Base-by-base conservation (phyloP, 2,797 vertebrate genomes). In the Discoglossus pictus region DNA sequence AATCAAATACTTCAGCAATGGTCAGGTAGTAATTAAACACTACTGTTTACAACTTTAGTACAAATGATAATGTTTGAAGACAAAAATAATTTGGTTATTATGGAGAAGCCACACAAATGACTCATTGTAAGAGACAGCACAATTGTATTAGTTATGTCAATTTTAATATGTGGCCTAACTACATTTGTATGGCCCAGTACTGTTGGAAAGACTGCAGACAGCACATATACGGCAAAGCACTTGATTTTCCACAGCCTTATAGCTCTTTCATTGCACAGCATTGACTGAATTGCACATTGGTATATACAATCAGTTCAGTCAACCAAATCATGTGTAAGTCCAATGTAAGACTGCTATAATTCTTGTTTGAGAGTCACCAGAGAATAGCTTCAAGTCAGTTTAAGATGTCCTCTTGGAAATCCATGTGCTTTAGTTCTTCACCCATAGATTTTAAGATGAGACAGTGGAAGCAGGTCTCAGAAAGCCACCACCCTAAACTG, bases 21-120 rank as follows among this genome's bases (percentile, higher is more conserved):
- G 75, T 76, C 76, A 79, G 4, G 34, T 67, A 63, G 48, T 74
- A 66, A 77, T 71, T 78, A 73, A 82, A 80, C 51, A 56, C 66
- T 76, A 85, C 55, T 65, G 73, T 70, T n/a, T 48, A 52, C 75
- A 85, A 83, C 78, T 78, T 46, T 16, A 83, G 76, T 82, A 79
- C 74, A 69, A 84, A 86, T 79, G 79, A 83, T 68, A 77, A 10
- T 70, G n/a, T 78, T 78, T 88, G 89, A 89, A 90, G 88, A 88
- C 86, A 89, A 91, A n/a, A 83, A 89, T 52, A 91, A 86, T 81
- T 78, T 80, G 83, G 83, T 81, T 83, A 83, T 80, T 82, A 81
- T 79, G 80, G 86, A 85, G 82, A 80, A 88, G 79, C 80, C 83
- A 82, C 79, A 83, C 78, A 81, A 84, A 82, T 47, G 3, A 67